These are phyloP conservation scores for Serrognathus titanus DNA, from an alignment of 2,888 invertebrate species.

Conservation along the genomic window DNA sequence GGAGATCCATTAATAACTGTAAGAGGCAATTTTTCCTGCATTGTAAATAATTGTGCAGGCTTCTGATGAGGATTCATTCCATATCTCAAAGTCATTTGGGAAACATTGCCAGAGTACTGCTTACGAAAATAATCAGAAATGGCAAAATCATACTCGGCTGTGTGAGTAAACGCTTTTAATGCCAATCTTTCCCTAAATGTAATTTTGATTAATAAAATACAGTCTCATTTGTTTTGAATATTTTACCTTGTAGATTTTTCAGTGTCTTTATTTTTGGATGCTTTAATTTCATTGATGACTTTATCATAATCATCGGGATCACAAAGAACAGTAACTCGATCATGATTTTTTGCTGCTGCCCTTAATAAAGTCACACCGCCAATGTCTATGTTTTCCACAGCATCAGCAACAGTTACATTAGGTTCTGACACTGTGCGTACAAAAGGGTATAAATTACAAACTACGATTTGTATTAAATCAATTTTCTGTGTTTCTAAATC, in stretches of 20 bases:
- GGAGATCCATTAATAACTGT: conserved; percentile 91
- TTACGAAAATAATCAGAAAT: conserved; percentile 95
- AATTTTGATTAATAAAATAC: conserved; percentile 27
- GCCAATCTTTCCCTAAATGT: conserved; percentile 68
- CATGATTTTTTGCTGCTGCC: conserved; percentile 97
- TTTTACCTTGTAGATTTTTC: conserved; percentile 65
- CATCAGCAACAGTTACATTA: conserved; percentile 78
- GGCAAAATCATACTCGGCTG: conserved; percentile 89
- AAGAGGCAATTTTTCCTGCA: conserved; percentile 73
- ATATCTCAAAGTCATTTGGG: conserved; percentile 85
- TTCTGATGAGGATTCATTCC: conserved; percentile 99
- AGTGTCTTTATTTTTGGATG: conserved; percentile 64
- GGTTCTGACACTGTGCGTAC: conserved; percentile 80
- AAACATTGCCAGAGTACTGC: conserved; percentile 73
- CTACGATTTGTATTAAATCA: conserved; percentile 81
- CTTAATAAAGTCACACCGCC: conserved; percentile 92
- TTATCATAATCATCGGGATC: conserved; percentile 84
- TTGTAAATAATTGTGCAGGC: conserved; percentile 89
- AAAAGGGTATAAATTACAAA: conserved; percentile 96
- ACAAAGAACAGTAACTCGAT: conserved; percentile 89
- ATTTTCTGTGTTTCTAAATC: conserved; percentile 80
- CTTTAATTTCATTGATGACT: conserved; percentile 69
- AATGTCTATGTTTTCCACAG: conserved; percentile 95
- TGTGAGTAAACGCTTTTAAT: conserved; percentile 94
- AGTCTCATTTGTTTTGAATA: conserved; percentile 1